These are phyloP conservation scores for Cathartes aura DNA, from an alignment of 2,113 vertebrate genomes.

Conservation along the genomic window DNA sequence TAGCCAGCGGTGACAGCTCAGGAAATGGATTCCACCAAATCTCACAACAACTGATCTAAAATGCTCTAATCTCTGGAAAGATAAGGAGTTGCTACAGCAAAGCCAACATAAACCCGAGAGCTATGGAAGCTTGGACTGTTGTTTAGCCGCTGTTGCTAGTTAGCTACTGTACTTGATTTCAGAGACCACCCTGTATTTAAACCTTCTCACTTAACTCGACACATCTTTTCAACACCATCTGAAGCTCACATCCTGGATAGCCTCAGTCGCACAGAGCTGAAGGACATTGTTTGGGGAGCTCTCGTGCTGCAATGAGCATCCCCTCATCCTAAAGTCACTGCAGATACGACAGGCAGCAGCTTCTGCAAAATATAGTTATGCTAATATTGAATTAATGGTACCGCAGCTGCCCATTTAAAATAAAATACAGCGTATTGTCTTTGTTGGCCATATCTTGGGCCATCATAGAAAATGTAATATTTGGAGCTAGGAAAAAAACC, in stretches of 20 bases:
- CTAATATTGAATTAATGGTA: background rate
- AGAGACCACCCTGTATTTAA: constrained; percentile 54
- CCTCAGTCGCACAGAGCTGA: constrained; percentile 62
- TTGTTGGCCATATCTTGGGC: background rate
- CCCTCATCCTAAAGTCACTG: background rate
- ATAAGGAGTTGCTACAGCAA: constrained; percentile 83
- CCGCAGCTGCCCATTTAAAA: background rate
- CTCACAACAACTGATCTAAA: constrained; percentile 54
- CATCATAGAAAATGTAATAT: background rate
- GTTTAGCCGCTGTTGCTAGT: constrained; percentile 40
- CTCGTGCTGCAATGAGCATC: background rate
- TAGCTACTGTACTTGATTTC: constrained; percentile 36
- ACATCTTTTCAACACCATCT: constrained; percentile 74
- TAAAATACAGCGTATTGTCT: fast-evolving
- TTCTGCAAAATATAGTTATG: fast-evolving
- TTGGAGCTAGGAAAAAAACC: background rate
- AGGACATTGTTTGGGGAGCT: constrained; percentile 6
- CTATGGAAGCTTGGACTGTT: constrained; percentile 49
- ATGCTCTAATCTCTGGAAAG: constrained; percentile 63
- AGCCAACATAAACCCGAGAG: constrained; percentile 71
- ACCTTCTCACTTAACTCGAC: constrained; percentile 61
- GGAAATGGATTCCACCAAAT: constrained; percentile 66
- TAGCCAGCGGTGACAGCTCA: constrained; percentile 58
- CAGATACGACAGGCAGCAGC: background rate
- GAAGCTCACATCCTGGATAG: constrained; percentile 52